Evolutionary conservation across 2,797 vertebrate species (phyloP), one percentile per base, ranked within the genome.

Genomic region (Myotis findleyi): DNA sequence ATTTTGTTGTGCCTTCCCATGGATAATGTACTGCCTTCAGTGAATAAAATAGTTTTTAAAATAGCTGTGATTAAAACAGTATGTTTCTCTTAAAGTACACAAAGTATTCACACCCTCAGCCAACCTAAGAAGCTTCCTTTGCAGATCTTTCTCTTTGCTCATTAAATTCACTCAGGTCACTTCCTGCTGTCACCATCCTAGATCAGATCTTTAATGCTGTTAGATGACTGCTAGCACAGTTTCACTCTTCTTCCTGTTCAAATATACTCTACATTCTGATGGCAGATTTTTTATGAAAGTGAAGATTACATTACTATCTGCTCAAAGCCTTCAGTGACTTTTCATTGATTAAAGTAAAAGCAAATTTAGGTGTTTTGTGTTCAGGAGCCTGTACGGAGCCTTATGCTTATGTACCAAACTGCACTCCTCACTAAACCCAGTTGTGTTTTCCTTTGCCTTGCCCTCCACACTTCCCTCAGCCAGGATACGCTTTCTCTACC

Each of bases 21-120:
- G 27, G 44, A 68, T 87, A 81, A 59, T 79, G 12, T 27, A 64
- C 36, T 88, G 53, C 14, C 38, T 57, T 95, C 55, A 57, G 36
- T 69, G 73, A 57, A 71, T 36, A 36, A 93, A 69, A 33, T 53
- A 21, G 23, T 80, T 85, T 86, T 73, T 87, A 79, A 88, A 83
- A 41, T 11, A 64, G 4, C 21, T 38, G 3, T 80, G 5, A 69
- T 90, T 81, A 85, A 87, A 27, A 27, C 6, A 20, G 1, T 44
- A 38, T 66, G 30, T 20, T 55, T 23, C 59, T 59, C 49, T 38
- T 47, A 75, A 94, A 47, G 33, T 64, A 79, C 38, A 51, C 38
- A 73, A 62, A 41, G n/a, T 82, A 10, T 76, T 69, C 18, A 16
- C 36, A 53, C 36, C 47, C n/a, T 72, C 57, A 53, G 23, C 7